These are phyloP conservation scores for Drosophila mercatorum DNA, from an alignment of 2,888 invertebrate genomes.

Conservation along the genomic window DNA sequence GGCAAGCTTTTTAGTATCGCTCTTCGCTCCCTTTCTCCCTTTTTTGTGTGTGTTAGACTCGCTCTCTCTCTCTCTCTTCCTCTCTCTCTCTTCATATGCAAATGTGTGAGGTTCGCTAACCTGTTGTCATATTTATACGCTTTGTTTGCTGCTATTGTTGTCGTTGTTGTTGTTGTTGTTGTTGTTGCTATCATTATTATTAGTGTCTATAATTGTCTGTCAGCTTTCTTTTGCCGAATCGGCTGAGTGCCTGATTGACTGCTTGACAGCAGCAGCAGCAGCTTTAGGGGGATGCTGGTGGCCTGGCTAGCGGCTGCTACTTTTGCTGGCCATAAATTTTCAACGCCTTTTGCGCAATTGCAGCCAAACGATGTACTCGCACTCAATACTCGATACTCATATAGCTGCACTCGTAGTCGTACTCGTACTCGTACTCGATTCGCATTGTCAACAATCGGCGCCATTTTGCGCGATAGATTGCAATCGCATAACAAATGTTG, in stretches of 20 bases:
- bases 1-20: slow-evolving; percentile 48
- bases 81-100: slow-evolving; percentile 41
- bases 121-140: slow-evolving; percentile 76
- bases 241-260: slow-evolving; percentile 57
- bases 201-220: slow-evolving; percentile 70
- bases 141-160: slow-evolving; percentile 47
- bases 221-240: slow-evolving; percentile 69
- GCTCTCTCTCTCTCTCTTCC: slow-evolving; percentile 7
- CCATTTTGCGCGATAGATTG: slow-evolving; percentile 71
- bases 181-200: slow-evolving; percentile 56
- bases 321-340: slow-evolving; percentile 50
- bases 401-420: background rate
- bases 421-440: slow-evolving; percentile 39
- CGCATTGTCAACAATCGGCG: slow-evolving; percentile 72
- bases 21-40: slow-evolving; percentile 27
- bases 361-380: slow-evolving; percentile 18
- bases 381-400: slow-evolving; percentile 12
- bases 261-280: slow-evolving; percentile 31
- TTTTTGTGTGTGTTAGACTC: slow-evolving; percentile 27
- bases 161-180: slow-evolving; percentile 29
- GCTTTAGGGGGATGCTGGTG: slow-evolving; percentile 24
- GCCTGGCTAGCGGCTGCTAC: slow-evolving; percentile 5
- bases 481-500: slow-evolving; percentile 79
- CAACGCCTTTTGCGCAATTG: slow-evolving; percentile 66
- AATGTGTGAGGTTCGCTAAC: slow-evolving; percentile 75